Base-by-base conservation (phyloP, 2,888 invertebrate genomes). In the Gastracanthus pulcherrimus region DNA sequence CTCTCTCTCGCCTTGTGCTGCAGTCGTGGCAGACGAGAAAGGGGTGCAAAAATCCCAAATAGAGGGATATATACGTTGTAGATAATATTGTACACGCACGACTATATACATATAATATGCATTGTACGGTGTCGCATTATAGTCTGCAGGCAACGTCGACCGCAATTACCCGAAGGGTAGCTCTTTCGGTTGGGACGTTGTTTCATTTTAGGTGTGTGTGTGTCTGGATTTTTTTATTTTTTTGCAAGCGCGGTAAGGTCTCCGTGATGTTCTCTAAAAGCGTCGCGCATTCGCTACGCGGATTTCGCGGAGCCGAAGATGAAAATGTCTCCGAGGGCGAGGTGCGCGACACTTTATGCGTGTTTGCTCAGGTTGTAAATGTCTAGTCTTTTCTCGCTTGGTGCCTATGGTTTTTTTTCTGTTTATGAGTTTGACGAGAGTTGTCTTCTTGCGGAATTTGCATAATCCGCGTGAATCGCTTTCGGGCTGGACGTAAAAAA, bases 21-120 rank as follows among this genome's bases (percentile, higher is more conserved):
- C 19, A 19, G 48, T 23, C 23, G 45, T n/a, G 3, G 45, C n/a
- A 16, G 45, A 4, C 80, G 76, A 34, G 81, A 79, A 83, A 85
- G 87, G 88, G 84, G 82, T 82, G 84, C 70, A 83, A 86, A 84
- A 62, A 26, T 60, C 55, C 36, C n/a, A n/a, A n/a, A n/a, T n/a
- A n/a, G 11, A 19, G 13, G 23, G 26, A 45, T n/a, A 36, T 41
- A 34, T 48, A 29, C 19, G n/a, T n/a, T n/a, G n/a, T n/a, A n/a
- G n/a, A n/a, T n/a, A n/a, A n/a, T n/a, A n/a, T n/a, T n/a, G n/a
- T n/a, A n/a, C n/a, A n/a, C n/a, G n/a, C n/a, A n/a, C n/a, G n/a
- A n/a, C 1, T 2, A 9, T 51, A 1, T 69, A 45, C 19, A 45
- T 45, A 29, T 26, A 9, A 26, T 55, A 23, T 5, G 66, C 38